Conservation (phyloP, 2,797 vertebrate species). For the Galaxias olidus region DNA sequence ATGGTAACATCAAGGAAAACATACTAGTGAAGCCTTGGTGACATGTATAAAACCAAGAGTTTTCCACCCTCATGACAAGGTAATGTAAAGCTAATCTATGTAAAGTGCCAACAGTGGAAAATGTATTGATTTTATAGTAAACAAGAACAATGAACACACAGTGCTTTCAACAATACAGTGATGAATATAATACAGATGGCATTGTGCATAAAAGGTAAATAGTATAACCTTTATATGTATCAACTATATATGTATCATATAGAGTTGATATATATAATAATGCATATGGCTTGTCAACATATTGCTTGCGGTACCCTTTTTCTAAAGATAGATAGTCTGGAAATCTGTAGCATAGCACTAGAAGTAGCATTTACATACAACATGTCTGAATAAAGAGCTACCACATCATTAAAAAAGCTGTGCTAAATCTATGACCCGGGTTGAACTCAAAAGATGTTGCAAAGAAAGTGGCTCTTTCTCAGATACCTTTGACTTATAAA, state of each 20-base stretch:
- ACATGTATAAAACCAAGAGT: slow-evolving; percentile 44
- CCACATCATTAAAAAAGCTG: slow-evolving; percentile 6
- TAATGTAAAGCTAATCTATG: slow-evolving; percentile 35
- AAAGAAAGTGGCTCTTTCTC: slow-evolving; percentile 10
- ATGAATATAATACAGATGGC: slow-evolving; percentile 68
- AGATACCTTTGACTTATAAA: no score
- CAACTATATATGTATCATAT: slow-evolving; percentile 47
- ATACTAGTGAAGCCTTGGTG: slow-evolving; percentile 65
- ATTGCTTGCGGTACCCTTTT: slow-evolving; percentile 58
- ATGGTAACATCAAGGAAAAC: slow-evolving; percentile 47
- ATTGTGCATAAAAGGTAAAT: slow-evolving; percentile 57
- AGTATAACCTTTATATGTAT: no score
- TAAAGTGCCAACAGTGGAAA: slow-evolving; percentile 61
- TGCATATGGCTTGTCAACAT: slow-evolving; percentile 65
- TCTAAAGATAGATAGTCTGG: no score
- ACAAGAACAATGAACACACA: slow-evolving; percentile 61
- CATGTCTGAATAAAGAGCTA: slow-evolving; percentile 10
- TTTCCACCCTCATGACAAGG: slow-evolving; percentile 12
- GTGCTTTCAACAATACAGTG: slow-evolving; percentile 53
- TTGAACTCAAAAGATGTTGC: slow-evolving; percentile 2
- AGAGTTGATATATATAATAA: slow-evolving; percentile 40
- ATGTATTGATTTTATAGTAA: slow-evolving; percentile 45
- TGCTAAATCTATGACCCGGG: slow-evolving; percentile 22
- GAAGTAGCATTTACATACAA: slow-evolving; percentile 53
- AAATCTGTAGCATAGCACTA: slow-evolving; percentile 40